Conservation (phyloP, 1,140 invertebrate species). For the Pogonomyrmex californicus region DNA sequence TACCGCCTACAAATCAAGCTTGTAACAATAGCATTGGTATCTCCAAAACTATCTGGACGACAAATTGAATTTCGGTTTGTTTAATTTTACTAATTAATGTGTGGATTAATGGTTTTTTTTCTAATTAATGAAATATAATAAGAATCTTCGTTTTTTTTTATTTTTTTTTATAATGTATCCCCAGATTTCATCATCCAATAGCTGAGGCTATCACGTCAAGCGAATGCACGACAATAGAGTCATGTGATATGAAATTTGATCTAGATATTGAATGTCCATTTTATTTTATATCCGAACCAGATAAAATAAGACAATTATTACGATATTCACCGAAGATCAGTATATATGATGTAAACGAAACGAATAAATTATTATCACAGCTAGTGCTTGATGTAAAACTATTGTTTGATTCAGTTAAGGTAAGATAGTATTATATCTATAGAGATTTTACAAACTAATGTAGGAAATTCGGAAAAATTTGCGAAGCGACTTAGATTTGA, state of each 20-base stretch:
- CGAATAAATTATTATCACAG: conserved; percentile 77
- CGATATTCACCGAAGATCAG: conserved; percentile 83
- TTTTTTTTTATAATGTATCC: conserved; percentile 43
- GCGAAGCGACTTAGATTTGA: too few species aligned
- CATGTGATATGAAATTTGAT: conserved; percentile 76
- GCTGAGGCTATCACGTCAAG: conserved; percentile 78
- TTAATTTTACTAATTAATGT: conserved; percentile 16
- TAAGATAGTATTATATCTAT: conserved; percentile 57
- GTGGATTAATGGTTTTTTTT: not conserved
- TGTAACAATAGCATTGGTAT: conserved; percentile 76
- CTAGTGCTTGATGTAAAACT: conserved; percentile 76
- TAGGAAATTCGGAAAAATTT: too few species aligned
- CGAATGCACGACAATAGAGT: conserved; percentile 73
- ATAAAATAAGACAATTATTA: conserved; percentile 83
- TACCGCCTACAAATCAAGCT: conserved; percentile 80
- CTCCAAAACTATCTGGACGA: conserved; percentile 69
- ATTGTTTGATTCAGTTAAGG: conserved; percentile 79
- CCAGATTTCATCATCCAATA: conserved; percentile 86
- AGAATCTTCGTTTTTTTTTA: conserved; percentile 17
- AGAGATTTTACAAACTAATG: not conserved
- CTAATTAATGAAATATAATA: not conserved
- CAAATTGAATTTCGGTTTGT: conserved; percentile 82
- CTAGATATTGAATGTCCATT: conserved; percentile 85
- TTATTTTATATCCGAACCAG: conserved; percentile 83
- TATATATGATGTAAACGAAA: conserved; percentile 79